These are phyloP conservation scores for Megalurothrips usitatus DNA, from an alignment of 2,888 invertebrate species.

Conservation along the genomic window DNA sequence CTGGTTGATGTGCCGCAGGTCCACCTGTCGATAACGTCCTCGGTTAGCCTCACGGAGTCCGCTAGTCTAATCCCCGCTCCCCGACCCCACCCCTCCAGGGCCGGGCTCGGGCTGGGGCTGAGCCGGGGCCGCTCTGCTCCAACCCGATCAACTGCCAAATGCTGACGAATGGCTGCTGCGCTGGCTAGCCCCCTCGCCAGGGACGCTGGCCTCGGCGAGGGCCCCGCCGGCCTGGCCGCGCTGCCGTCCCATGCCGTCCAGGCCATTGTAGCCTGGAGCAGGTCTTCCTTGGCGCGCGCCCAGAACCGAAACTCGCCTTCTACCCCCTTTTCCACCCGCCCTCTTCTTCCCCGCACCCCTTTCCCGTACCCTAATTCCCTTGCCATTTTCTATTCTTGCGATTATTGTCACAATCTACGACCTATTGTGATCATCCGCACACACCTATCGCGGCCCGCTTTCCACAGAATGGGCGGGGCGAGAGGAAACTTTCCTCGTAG, in stretches of 20 bases:
- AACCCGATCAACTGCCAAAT: slow-evolving; percentile 24
- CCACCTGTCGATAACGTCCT: slow-evolving; percentile 60
- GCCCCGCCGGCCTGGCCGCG: background rate
- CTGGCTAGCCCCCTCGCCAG: background rate
- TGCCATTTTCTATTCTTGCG: slow-evolving; percentile 28
- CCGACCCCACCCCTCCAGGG: background rate
- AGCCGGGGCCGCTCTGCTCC: background rate
- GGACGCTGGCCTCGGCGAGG: no score
- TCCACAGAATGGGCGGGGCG: background rate
- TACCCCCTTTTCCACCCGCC: background rate
- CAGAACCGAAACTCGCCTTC: background rate
- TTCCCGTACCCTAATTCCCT: background rate
- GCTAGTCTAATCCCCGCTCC: no score
- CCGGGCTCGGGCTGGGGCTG: background rate
- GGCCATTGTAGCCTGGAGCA: background rate
- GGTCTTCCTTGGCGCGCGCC: background rate
- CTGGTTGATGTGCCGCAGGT: slow-evolving; percentile 82
- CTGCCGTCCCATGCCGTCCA: background rate
- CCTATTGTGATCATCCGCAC: slow-evolving; percentile 26
- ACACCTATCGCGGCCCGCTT: slow-evolving; percentile 1
- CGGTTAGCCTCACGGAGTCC: background rate
- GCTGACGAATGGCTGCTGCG: slow-evolving; percentile 25
- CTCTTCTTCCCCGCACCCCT: background rate
- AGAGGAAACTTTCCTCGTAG: background rate
- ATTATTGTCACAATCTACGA: slow-evolving; percentile 29